phyloP scores from a whole-genome alignment of 2,888 invertebrate species.

The Papilio protenor region DNA sequence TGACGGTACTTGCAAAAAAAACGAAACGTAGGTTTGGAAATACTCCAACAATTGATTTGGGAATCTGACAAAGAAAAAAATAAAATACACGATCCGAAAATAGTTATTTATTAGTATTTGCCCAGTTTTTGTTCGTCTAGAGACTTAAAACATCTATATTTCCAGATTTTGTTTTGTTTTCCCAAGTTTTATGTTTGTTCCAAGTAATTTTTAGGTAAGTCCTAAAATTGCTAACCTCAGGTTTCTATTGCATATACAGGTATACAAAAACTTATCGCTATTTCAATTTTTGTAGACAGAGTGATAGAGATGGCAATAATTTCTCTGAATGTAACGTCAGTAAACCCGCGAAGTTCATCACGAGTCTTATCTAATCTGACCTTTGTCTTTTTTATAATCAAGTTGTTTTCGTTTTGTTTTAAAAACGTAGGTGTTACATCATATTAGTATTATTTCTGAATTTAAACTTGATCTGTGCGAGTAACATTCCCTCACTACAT shows the following conservation, averaged over 20 bases:
- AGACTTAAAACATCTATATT: too few relatives aligned
- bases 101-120: not conserved
- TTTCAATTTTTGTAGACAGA: not conserved
- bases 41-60: not conserved
- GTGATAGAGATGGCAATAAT: not conserved
- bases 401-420: not conserved
- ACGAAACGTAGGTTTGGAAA: not conserved
- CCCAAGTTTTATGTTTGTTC: not conserved
- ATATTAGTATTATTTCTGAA: not conserved
- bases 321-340: not conserved
- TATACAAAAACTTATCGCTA: too few relatives aligned
- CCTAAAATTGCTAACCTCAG: too few relatives aligned
- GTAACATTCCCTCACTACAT: too few relatives aligned
- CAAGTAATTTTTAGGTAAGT: too few relatives aligned
- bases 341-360: not conserved
- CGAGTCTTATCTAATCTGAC: not conserved
- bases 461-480: too few relatives aligned
- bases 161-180: too few relatives aligned
- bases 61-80: not conserved
- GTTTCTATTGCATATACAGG: too few relatives aligned
- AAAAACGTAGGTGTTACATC: not conserved
- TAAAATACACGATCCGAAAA: not conserved
- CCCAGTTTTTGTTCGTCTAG: too few relatives aligned
- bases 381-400: slow-evolving; percentile 1
- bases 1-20: slow-evolving; percentile 8